Evolutionary conservation across 2,113 vertebrate genomes (phyloP), one percentile per base, ranked within the genome.

Genomic region (Cavia aperea): DNA sequence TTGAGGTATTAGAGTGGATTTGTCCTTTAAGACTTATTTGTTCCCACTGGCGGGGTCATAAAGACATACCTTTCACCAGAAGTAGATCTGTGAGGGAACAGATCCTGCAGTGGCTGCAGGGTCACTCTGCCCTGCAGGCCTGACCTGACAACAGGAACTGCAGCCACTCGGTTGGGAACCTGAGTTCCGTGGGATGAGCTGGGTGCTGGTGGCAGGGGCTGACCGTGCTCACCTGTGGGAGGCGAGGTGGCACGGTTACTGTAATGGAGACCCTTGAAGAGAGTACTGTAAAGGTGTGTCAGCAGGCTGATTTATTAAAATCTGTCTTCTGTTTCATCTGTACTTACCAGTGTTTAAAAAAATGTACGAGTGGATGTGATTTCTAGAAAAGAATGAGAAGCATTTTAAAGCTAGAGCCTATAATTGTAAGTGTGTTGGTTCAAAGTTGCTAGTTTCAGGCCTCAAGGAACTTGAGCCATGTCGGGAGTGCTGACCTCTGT

Each of bases 341-440:
- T 62, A 16, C 49, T 36, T 88, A 33, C 78, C 49, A 73, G 21
- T 26, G 43, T 93, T 95, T 86, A n/a, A 31, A 78, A 94, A 83
- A 94, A 70, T 62, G 82, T 65, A 36, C 68, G 87, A 39, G 56
- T 60, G 92, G 63, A 77, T 79, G 16, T 70, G 79, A 68, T 79
- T 68, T 93, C 62, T 85, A 54, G 91, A 73, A 89, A 72, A 93
- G 65, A 87, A 81, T 14, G 70, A 81, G 68, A 36, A 43, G 36
- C 33, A 33, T 85, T 87, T 83, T 68, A 56, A 93, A 88, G 68
- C 63, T 31, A 82, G 54, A 65, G 56, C 24, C 79, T 73, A 24
- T 54, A 7, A 54, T 78, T 56, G 29, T 86, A 54, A 54, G n/a
- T 82, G 54, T 58, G 89, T 66, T 83, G 46, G 58, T 86, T 88